Conservation (phyloP, 2,797 vertebrate genomes). For the Thunnus albacares region DNA sequence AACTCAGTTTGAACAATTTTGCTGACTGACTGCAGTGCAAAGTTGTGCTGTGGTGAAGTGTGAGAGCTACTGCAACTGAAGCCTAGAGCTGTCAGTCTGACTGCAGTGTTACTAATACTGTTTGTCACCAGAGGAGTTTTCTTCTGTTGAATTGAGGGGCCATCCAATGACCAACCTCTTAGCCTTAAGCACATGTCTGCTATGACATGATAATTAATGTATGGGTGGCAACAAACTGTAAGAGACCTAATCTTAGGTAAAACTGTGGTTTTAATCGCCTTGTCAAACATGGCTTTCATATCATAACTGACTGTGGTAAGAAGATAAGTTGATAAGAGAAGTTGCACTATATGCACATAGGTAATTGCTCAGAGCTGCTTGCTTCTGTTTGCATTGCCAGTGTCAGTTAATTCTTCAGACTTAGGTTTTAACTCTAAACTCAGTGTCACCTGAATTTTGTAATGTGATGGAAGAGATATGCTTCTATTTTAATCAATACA, state of each 20-base stretch:
- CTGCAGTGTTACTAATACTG: slow-evolving; percentile 27
- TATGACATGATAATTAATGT: slow-evolving; percentile 10
- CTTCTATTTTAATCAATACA: not conserved
- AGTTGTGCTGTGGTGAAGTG: slow-evolving; percentile 43
- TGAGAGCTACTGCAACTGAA: slow-evolving; percentile 26
- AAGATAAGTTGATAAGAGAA: not conserved
- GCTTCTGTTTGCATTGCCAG: not conserved
- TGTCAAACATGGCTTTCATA: slow-evolving; percentile 8
- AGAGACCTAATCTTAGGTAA: slow-evolving; percentile 4
- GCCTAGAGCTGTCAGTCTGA: slow-evolving; percentile 49
- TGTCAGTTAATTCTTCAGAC: slow-evolving; percentile 2
- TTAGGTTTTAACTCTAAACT: not conserved
- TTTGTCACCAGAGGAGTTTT: slow-evolving; percentile 28
- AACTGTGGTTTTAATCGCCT: slow-evolving; percentile 3
- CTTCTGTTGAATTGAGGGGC: not conserved
- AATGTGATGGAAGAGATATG: not conserved
- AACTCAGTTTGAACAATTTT: slow-evolving; percentile 49
- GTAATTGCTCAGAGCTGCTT: slow-evolving; percentile 8
- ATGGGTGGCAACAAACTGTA: slow-evolving; percentile 3
- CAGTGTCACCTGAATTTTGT: not conserved
- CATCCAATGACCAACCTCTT: slow-evolving; percentile 4
- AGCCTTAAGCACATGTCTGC: slow-evolving; percentile 9
- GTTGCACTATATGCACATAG: slow-evolving; percentile 9
- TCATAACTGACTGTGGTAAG: not conserved
- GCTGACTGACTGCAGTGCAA: slow-evolving; percentile 44